Conservation (phyloP, 2,797 vertebrate genomes). For the Zenarchopterus dispar region DNA sequence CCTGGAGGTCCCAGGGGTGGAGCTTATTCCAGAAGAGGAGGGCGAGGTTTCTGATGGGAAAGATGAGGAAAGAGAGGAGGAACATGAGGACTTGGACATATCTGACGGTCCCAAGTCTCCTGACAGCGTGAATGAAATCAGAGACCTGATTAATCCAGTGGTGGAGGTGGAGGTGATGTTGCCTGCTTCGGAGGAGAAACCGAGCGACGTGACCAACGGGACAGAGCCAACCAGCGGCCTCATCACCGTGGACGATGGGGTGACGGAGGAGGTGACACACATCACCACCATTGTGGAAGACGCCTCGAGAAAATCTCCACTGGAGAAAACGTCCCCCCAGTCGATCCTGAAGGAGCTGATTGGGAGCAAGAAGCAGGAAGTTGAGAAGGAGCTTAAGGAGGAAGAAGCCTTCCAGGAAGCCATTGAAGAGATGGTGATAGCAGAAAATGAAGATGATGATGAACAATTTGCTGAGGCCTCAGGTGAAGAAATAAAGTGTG, state of each 20-base stretch:
- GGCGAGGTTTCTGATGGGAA: conserved; percentile 1
- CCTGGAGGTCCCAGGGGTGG: conserved; percentile 80
- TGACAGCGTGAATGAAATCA: conserved; percentile 81
- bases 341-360: conserved; percentile 52
- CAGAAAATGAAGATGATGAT: conserved; percentile 50
- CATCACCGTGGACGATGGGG: conserved; percentile 59
- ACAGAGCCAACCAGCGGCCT: conserved; percentile 46
- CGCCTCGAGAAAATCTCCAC: conserved; percentile 37
- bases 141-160: conserved; percentile 80
- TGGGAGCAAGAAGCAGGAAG: conserved; percentile 39
- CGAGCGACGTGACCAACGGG: conserved; percentile 57
- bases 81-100: neutral
- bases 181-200: neutral
- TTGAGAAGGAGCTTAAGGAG: conserved; percentile 13
- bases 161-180: conserved; percentile 64
- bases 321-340: conserved; percentile 40
- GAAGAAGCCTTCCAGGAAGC: conserved; percentile 46
- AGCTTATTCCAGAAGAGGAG: conserved; percentile 80
- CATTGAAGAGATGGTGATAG: conserved; percentile 61
- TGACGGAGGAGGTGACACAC: conserved; percentile 55
- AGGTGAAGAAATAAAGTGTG: conserved; percentile 27
- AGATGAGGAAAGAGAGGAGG: conserved; percentile 6
- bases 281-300: conserved; percentile 56
- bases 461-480: conserved; percentile 31
- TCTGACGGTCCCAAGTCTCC: conserved; percentile 63